These are phyloP conservation scores for Helleia helle DNA, from an alignment of 2,888 invertebrate species.

Conservation along the genomic window DNA sequence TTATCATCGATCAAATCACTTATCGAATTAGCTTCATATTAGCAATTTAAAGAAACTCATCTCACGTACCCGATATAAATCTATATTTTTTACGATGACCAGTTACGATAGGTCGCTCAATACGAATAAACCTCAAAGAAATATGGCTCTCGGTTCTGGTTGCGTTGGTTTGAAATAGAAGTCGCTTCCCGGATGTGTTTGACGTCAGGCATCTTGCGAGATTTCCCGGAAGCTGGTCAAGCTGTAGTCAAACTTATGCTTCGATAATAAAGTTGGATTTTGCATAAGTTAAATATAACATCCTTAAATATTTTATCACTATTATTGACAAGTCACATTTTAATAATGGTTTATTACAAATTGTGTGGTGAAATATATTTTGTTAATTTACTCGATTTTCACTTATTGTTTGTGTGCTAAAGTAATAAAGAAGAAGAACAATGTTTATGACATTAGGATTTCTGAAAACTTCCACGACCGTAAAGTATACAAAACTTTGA, in stretches of 20 bases:
- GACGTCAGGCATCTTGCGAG: conserved; percentile 59
- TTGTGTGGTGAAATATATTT: too few relatives aligned
- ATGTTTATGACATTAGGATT: too few relatives aligned
- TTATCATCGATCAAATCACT: not conserved
- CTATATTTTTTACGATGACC: conserved; percentile 15
- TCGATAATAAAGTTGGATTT: conserved; percentile 30
- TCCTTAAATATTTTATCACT: conserved; percentile 17
- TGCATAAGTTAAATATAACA: conserved; percentile 11
- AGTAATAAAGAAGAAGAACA: too few relatives aligned
- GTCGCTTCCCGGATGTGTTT: conserved; percentile 63
- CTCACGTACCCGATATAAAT: conserved; percentile 16
- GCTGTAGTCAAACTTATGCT: conserved; percentile 33
- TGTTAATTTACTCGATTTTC: too few relatives aligned
- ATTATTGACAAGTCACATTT: not conserved
- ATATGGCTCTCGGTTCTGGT: conserved; percentile 16
- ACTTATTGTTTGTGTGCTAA: too few relatives aligned
- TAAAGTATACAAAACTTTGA: too few relatives aligned
- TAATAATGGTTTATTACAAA: too few relatives aligned
- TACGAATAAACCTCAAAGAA: conserved; percentile 8
- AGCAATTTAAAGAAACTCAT: not conserved
- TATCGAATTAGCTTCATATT: not conserved
- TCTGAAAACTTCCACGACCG: too few relatives aligned
- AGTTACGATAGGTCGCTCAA: conserved; percentile 12
- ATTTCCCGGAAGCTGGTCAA: conserved; percentile 34
- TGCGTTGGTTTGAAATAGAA: conserved; percentile 46